A percentile compares a stretch with the other conserved stretches of the same genome.
These are phyloP conservation scores for Halocynthia aurantium DNA, from an alignment of 23 tunicate species.

Conservation along the genomic window DNA sequence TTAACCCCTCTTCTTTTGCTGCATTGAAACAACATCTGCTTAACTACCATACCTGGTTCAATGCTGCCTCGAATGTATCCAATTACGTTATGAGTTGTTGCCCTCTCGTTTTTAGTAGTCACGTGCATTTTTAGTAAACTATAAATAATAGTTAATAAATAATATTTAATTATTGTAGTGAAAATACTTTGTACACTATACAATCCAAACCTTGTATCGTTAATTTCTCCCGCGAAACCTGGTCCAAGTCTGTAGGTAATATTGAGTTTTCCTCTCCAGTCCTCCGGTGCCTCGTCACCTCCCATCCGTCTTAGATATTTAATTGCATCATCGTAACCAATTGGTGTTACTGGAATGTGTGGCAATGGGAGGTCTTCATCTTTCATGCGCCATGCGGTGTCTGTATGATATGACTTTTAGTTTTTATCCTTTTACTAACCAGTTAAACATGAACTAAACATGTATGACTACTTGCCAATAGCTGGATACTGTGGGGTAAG, in stretches of 20 bases:
- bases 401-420: constrained; percentile 6
- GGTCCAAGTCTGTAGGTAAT: constrained; percentile 31
- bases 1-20: too few relatives aligned
- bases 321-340: constrained; percentile 16
- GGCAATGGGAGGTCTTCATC: constrained; percentile 19
- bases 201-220: constrained; percentile 7
- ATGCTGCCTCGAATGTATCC: constrained; percentile 12
- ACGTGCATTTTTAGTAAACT: constrained; percentile 12
- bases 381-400: constrained; percentile 37
- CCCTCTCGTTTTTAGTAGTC: constrained; percentile 20
- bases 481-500: constrained; percentile 38
- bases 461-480: constrained; percentile 10
- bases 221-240: constrained; percentile 14
- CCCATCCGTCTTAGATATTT: constrained; percentile 20
- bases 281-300: constrained; percentile 20
- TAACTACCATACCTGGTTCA: constrained; percentile 17
- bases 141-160: neutral
- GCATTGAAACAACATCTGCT: neutral
- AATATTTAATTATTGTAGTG: neutral
- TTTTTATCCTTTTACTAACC: too few relatives aligned
- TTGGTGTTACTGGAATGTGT: constrained; percentile 14
- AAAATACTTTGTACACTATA: neutral
- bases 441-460: neutral
- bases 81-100: constrained; percentile 12
- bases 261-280: constrained; percentile 23